Base-by-base conservation (phyloP, 2,888 invertebrate species). In the Ectobius pallidus region DNA sequence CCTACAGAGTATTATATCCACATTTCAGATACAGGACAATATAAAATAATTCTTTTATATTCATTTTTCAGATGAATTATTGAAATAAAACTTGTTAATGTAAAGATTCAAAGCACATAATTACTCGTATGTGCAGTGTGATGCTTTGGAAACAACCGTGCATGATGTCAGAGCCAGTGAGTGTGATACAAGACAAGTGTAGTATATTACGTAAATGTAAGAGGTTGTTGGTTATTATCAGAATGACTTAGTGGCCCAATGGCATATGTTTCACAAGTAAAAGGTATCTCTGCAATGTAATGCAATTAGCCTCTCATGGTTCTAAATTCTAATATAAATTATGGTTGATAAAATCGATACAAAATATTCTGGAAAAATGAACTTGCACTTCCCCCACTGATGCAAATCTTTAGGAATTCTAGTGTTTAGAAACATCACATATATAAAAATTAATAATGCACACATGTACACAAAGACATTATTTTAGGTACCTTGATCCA, bases 401-500 rank as follows among this genome's bases (percentile, higher is more conserved):
- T 65, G 55, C 46, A 52, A 55, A 65, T 39, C 46, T 71, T 18
- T 71, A 65, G 69, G 44, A 42, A 30, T 42, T 71, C 49, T 71
- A 71, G 67, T 39, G 49, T 49, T 22, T 65, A 65, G 71, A 69
- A 58, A 18, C 6, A 34, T 42, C 63, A 72, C 67, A 30, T 30
- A 25, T 20, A 49, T 58, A 44, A 20, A 30, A 69, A 63, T 58
- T 52, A 22, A 65, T 32, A 27, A 39, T 39, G 63, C 62, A 61
- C 72, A 68, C 58, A 69, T 44, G 25, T 63, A 72, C 34, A 62
- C 30, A 73, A 39, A 55, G 42, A 63, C 16, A 69, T 70, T 70
- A 73, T 73, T 73, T 73, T 71, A 73, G 71, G 62, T 71, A 73
- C 63, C 63, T 65, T 70, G 73, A 46, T 62, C 65, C 46, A 68